Evolutionary conservation across 30 jellyfish, hydroid and myxozoan species (phyloP).

Genomic region (Hydra vulgaris): DNA sequence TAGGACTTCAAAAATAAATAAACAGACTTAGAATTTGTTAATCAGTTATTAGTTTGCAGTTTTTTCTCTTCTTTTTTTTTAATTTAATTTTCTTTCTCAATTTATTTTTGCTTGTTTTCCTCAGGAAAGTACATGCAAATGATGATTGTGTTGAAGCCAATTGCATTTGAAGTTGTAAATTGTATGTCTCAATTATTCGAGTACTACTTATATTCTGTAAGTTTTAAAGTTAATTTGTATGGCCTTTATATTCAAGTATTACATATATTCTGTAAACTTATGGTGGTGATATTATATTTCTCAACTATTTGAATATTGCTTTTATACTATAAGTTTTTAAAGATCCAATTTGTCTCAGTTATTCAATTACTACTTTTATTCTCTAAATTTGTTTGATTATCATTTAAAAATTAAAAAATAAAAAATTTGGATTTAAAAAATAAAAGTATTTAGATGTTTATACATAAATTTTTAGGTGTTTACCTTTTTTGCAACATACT

Average conservation of each 20-base stretch:
- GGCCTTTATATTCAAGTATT: not conserved
- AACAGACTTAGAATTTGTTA: no score
- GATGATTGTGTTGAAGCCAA: conserved; percentile 88
- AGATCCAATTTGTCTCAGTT: no score
- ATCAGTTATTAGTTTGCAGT: no score
- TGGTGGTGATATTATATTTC: not conserved
- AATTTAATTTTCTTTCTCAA: not conserved
- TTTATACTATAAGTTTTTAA: no score
- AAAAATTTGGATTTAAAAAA: no score
- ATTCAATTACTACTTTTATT: no score
- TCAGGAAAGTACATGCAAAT: conserved; percentile 89
- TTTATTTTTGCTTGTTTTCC: not conserved
- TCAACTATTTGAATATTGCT: no score
- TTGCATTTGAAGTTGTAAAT: conserved; percentile 83
- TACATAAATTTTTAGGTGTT: no score
- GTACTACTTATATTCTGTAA: conserved; percentile 64
- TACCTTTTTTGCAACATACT: conserved; percentile 6
- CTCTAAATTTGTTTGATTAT: no score
- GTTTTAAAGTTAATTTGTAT: conserved; percentile 5
- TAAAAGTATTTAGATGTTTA: no score
- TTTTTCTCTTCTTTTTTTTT: not conserved
- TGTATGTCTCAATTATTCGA: conserved; percentile 93
- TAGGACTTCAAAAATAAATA: not conserved
- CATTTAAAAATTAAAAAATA: no score
- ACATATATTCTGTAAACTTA: not conserved